Base-by-base conservation (phyloP, 53 echinoderm and acorn worm genomes). In the Hippasteria phrygiana region DNA sequence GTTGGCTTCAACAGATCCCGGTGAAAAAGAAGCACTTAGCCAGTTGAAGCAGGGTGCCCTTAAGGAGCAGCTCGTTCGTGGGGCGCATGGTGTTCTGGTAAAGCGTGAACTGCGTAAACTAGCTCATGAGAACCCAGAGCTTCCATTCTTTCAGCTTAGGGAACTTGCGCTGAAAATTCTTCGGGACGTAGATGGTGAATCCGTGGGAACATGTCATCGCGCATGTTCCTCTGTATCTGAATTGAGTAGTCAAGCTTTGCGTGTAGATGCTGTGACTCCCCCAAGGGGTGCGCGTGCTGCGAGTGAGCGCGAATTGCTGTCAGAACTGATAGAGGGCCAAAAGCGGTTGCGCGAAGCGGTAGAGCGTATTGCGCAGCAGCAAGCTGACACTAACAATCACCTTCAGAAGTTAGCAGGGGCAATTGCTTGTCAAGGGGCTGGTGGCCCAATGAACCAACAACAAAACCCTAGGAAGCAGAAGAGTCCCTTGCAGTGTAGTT, bases 11-110 rank as follows among this genome's bases (percentile, higher is more conserved):
- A 55, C 55, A 17, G 36, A 55, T 55, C 6, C 0, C 34, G 29
- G 34, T 34, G 55, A 77, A 41, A 50, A 77, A 55, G 11, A 50
- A 3, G 77, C 77, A 11, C 50, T 75, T 24, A 28, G 1, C 22
- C 46, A 75, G 4, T 31, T 47, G 9, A 45, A 29, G 48, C 47
- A 75, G 12, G 18, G 33, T 50, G 77, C 77, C 3, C 34, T 77
- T 0, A 77, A 77, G 37, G 36, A 77, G 7, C 55, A 77, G 37
- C 37, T 77, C 5, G 54, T 55, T 53, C 10, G 77, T 22, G 55
- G 55, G 1, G 17, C 35, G 32, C 0, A 37, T 24, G 77, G 22
- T n/a, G 2, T 35, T 18, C 5, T 54, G 37, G 34, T 26, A 10
- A 55, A 77, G 37, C 35, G 55, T 1, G 55, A 55, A 18, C 2